phyloP scores from a whole-genome alignment of 1,140 invertebrate species.

The Caenorhabditis inopinata region DNA sequence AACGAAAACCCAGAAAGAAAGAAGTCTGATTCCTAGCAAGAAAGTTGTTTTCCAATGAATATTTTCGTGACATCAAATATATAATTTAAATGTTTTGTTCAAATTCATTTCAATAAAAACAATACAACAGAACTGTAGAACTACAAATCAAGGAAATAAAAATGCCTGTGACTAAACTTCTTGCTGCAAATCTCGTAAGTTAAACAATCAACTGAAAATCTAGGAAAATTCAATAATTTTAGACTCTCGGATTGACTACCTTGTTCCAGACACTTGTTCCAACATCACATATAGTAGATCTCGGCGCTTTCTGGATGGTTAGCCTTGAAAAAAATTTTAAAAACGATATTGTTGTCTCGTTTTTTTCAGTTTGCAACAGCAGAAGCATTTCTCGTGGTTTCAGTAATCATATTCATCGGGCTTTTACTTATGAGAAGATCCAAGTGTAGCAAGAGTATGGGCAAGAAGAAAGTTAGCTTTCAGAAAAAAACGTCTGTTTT shows the following conservation, averaged over 20 bases:
- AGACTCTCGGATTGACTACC: not conserved
- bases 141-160: not conserved
- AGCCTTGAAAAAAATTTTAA: not conserved
- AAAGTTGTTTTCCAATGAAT: no score
- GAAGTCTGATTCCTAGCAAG: not conserved
- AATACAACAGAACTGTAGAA: not conserved
- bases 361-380: not conserved
- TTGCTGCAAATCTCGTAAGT: not conserved
- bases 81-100: no score
- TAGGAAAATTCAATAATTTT: not conserved
- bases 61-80: not conserved
- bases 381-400: not conserved
- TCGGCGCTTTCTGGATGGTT: not conserved
- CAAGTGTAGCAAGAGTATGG: not conserved
- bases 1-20: not conserved
- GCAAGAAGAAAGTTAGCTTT: not conserved
- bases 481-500: no score
- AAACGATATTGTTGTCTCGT: not conserved
- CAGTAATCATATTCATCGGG: not conserved
- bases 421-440: not conserved
- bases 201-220: no score
- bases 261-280: not conserved
- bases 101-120: not conserved
- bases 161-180: constrained; percentile 5
- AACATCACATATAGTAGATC: not conserved